Evolutionary conservation across 2,113 vertebrate genomes (phyloP), one percentile per base, ranked within the genome.

Genomic region (Thryonomys swinderianus): DNA sequence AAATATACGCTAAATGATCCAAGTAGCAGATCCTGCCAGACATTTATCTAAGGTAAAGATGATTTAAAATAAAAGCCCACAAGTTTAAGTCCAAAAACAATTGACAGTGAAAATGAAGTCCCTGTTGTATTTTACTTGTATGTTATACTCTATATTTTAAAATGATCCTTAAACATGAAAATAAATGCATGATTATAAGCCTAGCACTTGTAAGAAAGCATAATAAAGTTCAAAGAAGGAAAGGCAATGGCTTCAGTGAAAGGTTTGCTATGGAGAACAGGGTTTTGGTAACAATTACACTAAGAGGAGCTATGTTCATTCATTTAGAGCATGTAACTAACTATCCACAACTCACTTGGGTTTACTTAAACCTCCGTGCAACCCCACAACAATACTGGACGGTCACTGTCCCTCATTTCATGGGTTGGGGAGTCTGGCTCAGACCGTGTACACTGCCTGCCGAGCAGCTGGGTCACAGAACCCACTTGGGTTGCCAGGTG

Each of bases 131-230:
- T 37, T 67, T 79, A n/a, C n/a, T 34, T 62, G 82, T 55, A 87
- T 74, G n/a, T 14, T 25, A 40, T 32, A 32, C 37, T n/a, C 17
- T 16, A 10, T 55, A 80, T 45, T 71, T 84, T 76, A 66, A 90
- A 76, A 61, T 37, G 30, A 21, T 81, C 8, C 53, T 90, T 87
- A 84, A 59, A 25, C n/a, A 34, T 87, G 66, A 88, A 85, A 92
- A 88, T 74, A 90, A 90, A 20, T 40, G 8, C 57, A 34, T 37
- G 37, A 51, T 13, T 27, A 42, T 17, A 23, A 80, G 71, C 23
- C 37, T 80, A 30, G 42, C 27, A 32, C 37, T 92, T 89, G 30
- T 37, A 66, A 81, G 64, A 90, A 92, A 92, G 87, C 71, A 94
- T 17, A 69, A 83, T 34, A 45, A 86, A 81, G 37, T 2, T 37